A percentile compares a stretch with the other conserved stretches of the same genome.
These are phyloP conservation scores for Apodemia zela DNA, from an alignment of 2,888 invertebrate genomes.

Conservation along the genomic window DNA sequence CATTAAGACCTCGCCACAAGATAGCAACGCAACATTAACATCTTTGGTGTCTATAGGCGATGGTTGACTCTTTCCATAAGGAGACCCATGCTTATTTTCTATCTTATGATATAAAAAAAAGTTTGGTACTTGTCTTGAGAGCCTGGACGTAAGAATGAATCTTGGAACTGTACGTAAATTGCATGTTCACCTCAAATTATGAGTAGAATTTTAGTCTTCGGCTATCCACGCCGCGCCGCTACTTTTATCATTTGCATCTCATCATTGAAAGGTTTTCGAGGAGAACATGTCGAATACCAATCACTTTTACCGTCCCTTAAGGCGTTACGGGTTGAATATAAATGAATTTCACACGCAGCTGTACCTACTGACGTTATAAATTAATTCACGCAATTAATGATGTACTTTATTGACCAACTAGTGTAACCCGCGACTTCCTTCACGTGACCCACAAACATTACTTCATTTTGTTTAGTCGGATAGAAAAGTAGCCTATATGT, in stretches of 20 bases:
- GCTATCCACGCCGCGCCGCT: conserved; percentile 39
- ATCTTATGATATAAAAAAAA: too few relatives aligned
- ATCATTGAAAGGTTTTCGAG: conserved; percentile 61
- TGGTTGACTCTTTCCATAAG: too few relatives aligned
- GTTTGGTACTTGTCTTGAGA: too few relatives aligned
- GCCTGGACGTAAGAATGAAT: conserved; percentile 24
- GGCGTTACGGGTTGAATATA: conserved; percentile 51
- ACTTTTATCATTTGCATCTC: conserved; percentile 70
- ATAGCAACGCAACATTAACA: too few relatives aligned
- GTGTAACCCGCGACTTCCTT: too few relatives aligned
- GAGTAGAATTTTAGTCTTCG: background rate
- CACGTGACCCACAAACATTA: too few relatives aligned
- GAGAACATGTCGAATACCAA: conserved; percentile 69
- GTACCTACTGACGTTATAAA: conserved; percentile 10
- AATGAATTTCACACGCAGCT: conserved; percentile 62
- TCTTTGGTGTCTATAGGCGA: too few relatives aligned
- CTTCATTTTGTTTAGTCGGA: too few relatives aligned
- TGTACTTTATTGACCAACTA: too few relatives aligned
- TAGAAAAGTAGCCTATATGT: too few relatives aligned
- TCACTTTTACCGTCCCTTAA: conserved; percentile 52
- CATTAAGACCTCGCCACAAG: too few relatives aligned
- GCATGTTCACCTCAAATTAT: background rate
- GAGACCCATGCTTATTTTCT: too few relatives aligned
- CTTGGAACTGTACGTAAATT: background rate
- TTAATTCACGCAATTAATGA: background rate